These are phyloP conservation scores for Sakesphorus luctuosus DNA, from an alignment of 2,113 vertebrate species.

Conservation along the genomic window DNA sequence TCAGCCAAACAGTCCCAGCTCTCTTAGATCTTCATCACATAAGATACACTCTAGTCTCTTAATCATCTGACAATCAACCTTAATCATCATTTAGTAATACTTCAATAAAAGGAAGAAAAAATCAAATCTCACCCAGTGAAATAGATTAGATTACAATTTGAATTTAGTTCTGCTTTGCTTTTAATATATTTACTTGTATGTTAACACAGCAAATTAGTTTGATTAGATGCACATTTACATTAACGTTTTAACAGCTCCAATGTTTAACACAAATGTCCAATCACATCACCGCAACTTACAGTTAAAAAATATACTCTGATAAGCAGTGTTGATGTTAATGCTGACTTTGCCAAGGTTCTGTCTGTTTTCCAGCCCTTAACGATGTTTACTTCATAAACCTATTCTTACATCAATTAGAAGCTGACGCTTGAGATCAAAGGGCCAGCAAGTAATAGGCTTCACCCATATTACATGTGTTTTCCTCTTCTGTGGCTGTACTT, in stretches of 20 bases:
- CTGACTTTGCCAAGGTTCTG: not conserved
- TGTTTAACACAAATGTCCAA: not conserved
- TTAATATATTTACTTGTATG: not conserved
- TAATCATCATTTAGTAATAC: not conserved
- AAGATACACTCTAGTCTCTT: not conserved
- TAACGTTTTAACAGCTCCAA: not conserved
- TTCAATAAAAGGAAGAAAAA: not conserved
- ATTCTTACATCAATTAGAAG: not conserved
- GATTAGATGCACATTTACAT: not conserved
- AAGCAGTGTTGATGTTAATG: not conserved
- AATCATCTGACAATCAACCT: not conserved
- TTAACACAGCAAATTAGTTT: not conserved
- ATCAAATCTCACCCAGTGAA: not conserved
- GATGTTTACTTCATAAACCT: not conserved
- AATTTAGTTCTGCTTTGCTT: not conserved
- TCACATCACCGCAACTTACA: not conserved
- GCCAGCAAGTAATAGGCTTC: not conserved
- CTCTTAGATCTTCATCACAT: not conserved
- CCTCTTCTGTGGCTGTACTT: not conserved
- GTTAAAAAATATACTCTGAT: not conserved
- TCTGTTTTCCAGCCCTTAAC: not conserved
- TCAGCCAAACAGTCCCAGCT: not conserved
- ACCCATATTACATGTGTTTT: not conserved
- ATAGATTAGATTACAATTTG: not conserved
- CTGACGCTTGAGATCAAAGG: not conserved